Evolutionary conservation across 2,113 vertebrate species (phyloP).

Genomic region (Percina caprodes): DNA sequence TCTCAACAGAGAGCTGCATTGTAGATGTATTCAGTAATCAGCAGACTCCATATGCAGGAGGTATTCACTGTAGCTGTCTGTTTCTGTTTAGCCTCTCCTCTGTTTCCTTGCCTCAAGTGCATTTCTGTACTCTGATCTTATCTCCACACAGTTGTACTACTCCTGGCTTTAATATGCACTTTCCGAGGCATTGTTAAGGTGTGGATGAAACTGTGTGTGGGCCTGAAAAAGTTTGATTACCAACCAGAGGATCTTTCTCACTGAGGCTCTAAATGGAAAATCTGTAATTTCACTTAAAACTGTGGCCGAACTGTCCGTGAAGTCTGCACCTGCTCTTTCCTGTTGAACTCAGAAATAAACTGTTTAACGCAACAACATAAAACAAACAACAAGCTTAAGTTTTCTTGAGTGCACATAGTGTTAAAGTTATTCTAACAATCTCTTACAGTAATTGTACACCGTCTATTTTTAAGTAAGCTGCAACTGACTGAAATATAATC

Average conservation of each 20-base stretch:
- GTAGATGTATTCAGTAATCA: slow-evolving; percentile 57
- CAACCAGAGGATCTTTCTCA: slow-evolving; percentile 24
- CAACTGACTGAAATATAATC: background rate
- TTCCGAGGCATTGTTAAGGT: slow-evolving; percentile 23
- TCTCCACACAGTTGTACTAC: slow-evolving; percentile 33
- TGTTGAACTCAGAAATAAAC: slow-evolving; percentile 10
- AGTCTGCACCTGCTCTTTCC: slow-evolving; percentile 52
- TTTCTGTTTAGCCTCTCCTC: slow-evolving; percentile 48
- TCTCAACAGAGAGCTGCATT: slow-evolving; percentile 39
- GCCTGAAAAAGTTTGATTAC: background rate
- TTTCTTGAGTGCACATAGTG: background rate
- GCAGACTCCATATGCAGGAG: slow-evolving; percentile 40
- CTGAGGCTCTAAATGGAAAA: slow-evolving; percentile 33
- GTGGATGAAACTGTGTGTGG: slow-evolving; percentile 33
- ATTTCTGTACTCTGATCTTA: slow-evolving; percentile 30
- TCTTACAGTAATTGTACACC: background rate
- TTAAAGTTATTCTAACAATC: background rate
- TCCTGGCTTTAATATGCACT: slow-evolving; percentile 33
- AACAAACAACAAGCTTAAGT: background rate
- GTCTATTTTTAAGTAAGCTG: background rate
- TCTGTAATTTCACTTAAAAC: slow-evolving; percentile 31
- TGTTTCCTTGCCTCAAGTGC: slow-evolving; percentile 48
- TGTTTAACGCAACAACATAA: background rate
- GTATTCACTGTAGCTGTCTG: slow-evolving; percentile 33
- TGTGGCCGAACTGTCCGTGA: background rate